phyloP scores from a whole-genome alignment of 2,113 vertebrate species.

The Zosterops lateralis region DNA sequence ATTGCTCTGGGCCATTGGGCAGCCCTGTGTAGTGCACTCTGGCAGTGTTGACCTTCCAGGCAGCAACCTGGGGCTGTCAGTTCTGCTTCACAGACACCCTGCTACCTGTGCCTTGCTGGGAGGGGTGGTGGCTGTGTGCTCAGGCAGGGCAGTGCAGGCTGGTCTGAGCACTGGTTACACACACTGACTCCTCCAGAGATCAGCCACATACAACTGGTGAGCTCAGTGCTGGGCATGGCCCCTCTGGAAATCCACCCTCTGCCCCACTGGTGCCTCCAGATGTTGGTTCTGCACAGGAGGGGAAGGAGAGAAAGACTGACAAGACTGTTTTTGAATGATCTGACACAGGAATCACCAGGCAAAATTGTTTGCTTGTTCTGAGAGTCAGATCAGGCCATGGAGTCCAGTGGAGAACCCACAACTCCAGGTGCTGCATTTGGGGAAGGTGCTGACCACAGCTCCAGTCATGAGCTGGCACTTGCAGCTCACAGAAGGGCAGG shows the following conservation, averaged over 20 bases:
- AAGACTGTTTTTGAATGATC: neutral
- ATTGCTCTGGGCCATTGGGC: neutral
- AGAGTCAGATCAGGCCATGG: neutral
- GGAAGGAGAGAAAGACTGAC: neutral
- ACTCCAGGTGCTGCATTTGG: neutral
- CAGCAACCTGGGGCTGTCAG: neutral
- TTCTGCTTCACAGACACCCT: neutral
- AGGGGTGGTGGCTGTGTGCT: neutral
- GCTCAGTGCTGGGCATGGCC: fast-evolving
- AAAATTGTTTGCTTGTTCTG: neutral
- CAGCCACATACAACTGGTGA: fast-evolving
- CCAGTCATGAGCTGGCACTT: neutral
- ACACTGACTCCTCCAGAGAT: neutral
- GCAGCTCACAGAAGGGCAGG: neutral
- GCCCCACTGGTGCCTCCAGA: neutral
- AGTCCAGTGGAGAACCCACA: neutral
- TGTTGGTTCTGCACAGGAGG: neutral
- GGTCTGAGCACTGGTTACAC: neutral
- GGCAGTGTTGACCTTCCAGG: neutral
- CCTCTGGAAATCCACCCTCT: neutral
- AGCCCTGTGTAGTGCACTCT: neutral
- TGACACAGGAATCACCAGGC: neutral
- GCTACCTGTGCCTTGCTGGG: neutral
- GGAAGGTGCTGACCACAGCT: neutral
- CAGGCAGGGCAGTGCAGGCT: neutral